These are phyloP conservation scores for Ctena decussata DNA, from an alignment of 2,888 invertebrate species.

Conservation along the genomic window DNA sequence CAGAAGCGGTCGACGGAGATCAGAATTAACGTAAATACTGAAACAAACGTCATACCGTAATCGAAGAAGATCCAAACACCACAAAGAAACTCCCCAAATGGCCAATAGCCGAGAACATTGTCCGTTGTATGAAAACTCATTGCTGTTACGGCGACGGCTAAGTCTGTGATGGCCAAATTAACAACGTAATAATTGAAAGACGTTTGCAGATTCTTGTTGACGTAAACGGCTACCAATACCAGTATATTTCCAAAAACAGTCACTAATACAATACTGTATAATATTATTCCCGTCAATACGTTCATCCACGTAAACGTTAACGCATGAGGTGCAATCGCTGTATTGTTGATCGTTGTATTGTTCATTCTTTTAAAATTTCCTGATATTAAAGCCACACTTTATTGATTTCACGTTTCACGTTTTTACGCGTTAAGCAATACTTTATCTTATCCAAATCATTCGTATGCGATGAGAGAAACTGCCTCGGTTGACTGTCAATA, in stretches of 20 bases:
- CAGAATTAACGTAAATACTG: conserved; percentile 82
- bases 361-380: no score
- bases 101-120: conserved; percentile 84
- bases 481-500: no score
- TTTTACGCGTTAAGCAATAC: no score
- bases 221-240: conserved; percentile 81
- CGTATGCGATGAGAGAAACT: no score
- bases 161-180: conserved; percentile 81
- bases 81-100: conserved; percentile 84
- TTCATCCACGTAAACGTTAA: conserved; percentile 30
- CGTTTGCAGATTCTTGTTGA: conserved; percentile 83
- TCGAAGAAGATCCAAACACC: conserved; percentile 86
- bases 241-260: conserved; percentile 83
- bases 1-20: conserved; percentile 84
- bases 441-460: no score
- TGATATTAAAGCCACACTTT: no score
- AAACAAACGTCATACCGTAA: conserved; percentile 72
- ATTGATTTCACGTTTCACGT: no score
- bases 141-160: conserved; percentile 82
- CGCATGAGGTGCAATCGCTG: background rate
- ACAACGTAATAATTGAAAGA: conserved; percentile 82
- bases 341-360: background rate
- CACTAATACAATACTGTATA: conserved; percentile 72
- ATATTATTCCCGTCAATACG: conserved; percentile 64
- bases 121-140: conserved; percentile 85